Percentiles rank a stretch among this genome's conserved stretches.
Evolutionary conservation across 2,888 invertebrate genomes (phyloP).

Genomic region (Metacarcinus magister): DNA sequence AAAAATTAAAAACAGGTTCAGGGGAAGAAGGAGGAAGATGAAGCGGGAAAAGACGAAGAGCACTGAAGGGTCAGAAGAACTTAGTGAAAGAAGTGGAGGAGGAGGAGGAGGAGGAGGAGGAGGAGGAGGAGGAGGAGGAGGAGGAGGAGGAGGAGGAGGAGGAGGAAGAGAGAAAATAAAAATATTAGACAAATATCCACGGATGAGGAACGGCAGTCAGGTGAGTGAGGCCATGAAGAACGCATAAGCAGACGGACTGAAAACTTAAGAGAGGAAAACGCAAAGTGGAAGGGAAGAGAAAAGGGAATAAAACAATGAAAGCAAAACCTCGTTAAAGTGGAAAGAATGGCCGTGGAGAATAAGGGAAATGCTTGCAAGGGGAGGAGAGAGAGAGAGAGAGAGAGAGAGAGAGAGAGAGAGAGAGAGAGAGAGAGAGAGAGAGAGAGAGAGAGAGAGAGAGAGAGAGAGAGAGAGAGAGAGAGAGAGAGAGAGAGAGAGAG

Average conservation of each 20-base stretch:
- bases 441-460: constrained; percentile 48
- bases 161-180: background rate
- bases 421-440: constrained; percentile 23
- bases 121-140: background rate
- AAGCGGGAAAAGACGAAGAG: background rate
- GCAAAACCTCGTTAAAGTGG: background rate
- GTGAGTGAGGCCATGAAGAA: background rate
- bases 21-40: background rate
- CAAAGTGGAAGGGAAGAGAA: background rate
- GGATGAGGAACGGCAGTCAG: background rate
- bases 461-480: constrained; percentile 48
- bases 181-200: background rate
- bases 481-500: background rate
- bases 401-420: no score
- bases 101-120: background rate
- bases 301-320: background rate
- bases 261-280: background rate
- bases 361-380: no score
- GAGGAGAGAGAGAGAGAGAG: background rate
- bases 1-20: background rate
- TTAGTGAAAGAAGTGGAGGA: background rate
- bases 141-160: background rate
- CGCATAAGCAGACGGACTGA: background rate
- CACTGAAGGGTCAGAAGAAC: background rate
- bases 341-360: background rate